phyloP scores from a whole-genome alignment of 1,140 invertebrate genomes.

The Temnothorax longispinosus region DNA sequence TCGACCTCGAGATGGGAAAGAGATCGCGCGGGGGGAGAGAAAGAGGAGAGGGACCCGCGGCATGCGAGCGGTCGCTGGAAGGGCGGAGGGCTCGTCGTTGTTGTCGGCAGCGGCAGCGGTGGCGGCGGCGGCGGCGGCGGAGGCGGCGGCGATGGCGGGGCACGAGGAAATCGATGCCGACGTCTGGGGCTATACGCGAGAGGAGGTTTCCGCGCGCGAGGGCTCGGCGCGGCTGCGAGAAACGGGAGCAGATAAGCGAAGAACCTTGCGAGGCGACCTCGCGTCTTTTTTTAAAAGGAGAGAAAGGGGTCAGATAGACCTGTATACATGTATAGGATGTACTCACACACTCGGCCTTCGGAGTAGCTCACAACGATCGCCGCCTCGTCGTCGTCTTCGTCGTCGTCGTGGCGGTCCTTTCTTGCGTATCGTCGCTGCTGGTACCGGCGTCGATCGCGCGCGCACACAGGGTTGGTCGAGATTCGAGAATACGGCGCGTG shows the following conservation, averaged over 20 bases:
- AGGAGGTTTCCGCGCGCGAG: slow-evolving; percentile 48
- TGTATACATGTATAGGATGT: neutral
- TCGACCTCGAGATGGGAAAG: slow-evolving; percentile 8
- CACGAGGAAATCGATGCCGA: slow-evolving; percentile 77
- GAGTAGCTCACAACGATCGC: slow-evolving; percentile 48
- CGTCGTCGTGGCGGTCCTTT: neutral
- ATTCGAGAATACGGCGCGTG: neutral
- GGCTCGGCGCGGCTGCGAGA: neutral
- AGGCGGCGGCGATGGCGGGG: slow-evolving; percentile 64
- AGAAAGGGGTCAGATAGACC: neutral
- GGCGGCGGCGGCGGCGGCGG: slow-evolving; percentile 61
- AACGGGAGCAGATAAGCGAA: slow-evolving; percentile 8
- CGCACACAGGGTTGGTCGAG: neutral
- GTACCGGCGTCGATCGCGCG: neutral
- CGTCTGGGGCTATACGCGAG: slow-evolving; percentile 70
- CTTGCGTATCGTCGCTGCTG: neutral
- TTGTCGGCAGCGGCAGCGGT: slow-evolving; percentile 57
- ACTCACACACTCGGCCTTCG: slow-evolving; percentile 66
- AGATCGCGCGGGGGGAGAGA: neutral
- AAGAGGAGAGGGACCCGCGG: neutral
- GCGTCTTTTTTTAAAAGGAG: neutral
- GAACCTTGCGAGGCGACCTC: neutral
- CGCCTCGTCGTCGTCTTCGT: neutral
- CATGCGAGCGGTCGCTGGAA: slow-evolving; percentile 50
- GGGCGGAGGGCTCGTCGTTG: slow-evolving; percentile 60